Conservation (phyloP, 2,888 invertebrate genomes). For the Graphium colonna region DNA sequence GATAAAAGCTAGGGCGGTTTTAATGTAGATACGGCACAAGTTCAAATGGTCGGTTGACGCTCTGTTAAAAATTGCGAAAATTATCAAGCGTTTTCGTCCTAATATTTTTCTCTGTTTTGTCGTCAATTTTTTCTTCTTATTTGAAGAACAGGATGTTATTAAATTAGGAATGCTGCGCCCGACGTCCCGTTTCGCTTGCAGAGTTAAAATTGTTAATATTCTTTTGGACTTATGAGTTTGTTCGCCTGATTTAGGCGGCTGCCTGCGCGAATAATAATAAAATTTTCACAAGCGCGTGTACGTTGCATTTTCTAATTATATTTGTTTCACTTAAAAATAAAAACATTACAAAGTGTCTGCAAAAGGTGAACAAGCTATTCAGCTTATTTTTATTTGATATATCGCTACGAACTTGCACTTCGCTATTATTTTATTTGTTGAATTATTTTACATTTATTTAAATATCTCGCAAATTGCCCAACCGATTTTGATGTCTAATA, state of each 20-base stretch:
- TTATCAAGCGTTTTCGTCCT: not conserved
- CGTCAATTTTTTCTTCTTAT: not conserved
- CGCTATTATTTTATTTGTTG: not conserved
- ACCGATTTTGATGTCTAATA: no score
- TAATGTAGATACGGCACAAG: no score
- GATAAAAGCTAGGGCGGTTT: no score
- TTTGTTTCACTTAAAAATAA: no score
- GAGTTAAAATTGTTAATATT: constrained; percentile 7
- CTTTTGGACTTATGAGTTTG: not conserved
- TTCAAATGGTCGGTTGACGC: no score
- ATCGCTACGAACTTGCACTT: no score
- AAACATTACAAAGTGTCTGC: no score
- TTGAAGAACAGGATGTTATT: not conserved
- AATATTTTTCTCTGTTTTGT: not conserved
- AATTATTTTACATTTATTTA: no score
- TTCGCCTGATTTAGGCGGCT: not conserved
- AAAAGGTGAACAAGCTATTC: no score
- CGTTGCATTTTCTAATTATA: not conserved
- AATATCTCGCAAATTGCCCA: no score
- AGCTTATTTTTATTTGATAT: no score
- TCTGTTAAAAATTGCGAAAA: no score
- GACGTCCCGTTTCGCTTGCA: not conserved
- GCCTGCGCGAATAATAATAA: not conserved
- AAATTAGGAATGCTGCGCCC: not conserved
- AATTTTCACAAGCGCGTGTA: not conserved